These are phyloP conservation scores for Ctenosaura bakeri DNA, from an alignment of 2,797 vertebrate species.

Conservation along the genomic window DNA sequence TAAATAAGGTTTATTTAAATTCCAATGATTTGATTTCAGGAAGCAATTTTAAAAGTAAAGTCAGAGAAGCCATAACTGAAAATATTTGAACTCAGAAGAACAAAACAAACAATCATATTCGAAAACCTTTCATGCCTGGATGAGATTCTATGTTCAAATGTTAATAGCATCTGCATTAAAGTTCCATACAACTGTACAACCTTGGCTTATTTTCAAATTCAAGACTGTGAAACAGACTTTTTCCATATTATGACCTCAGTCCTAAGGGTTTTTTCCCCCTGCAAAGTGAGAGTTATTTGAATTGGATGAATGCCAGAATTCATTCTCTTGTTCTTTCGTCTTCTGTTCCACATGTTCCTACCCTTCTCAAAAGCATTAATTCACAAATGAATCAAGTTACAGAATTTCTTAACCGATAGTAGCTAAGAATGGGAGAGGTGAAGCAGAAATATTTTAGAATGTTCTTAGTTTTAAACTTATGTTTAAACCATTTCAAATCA, in stretches of 20 bases:
- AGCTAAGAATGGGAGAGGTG: slow-evolving; percentile 2
- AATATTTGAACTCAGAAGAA: slow-evolving; percentile 65
- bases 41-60: slow-evolving; percentile 64
- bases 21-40: slow-evolving; percentile 65
- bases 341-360: slow-evolving; percentile 35
- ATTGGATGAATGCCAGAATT: slow-evolving; percentile 74
- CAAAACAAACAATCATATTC: slow-evolving; percentile 69
- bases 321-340: slow-evolving; percentile 61
- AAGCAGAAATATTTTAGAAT: slow-evolving; percentile 3
- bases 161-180: slow-evolving; percentile 72
- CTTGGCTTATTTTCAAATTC: slow-evolving; percentile 72
- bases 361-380: slow-evolving; percentile 39
- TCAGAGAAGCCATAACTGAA: slow-evolving; percentile 55
- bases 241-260: slow-evolving; percentile 82
- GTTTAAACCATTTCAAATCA: slow-evolving; percentile 34
- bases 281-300: slow-evolving; percentile 80
- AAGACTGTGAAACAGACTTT: slow-evolving; percentile 81
- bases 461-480: neutral
- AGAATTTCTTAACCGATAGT: neutral
- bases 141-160: slow-evolving; percentile 72
- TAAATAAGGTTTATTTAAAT: slow-evolving; percentile 57
- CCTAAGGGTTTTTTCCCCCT: slow-evolving; percentile 69
- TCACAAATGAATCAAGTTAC: slow-evolving; percentile 42
- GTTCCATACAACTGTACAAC: slow-evolving; percentile 46
- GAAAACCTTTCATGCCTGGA: slow-evolving; percentile 77